Evolutionary conservation across 2,113 vertebrate genomes (phyloP).

Genomic region (Porphyrio hochstetteri): DNA sequence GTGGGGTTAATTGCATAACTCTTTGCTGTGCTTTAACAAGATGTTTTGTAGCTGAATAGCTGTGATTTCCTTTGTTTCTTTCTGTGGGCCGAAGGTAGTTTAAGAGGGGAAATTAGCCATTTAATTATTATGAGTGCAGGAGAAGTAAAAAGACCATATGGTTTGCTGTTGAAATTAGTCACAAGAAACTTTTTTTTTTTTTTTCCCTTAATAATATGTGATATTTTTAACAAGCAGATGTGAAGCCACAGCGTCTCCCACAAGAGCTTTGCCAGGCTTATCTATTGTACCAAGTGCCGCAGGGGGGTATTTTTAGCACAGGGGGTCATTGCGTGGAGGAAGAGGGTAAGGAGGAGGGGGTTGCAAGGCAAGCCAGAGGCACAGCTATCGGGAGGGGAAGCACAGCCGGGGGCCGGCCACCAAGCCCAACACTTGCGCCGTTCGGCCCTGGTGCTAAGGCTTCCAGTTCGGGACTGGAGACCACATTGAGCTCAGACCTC

Average conservation of each 20-base stretch:
- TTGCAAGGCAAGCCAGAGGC: neutral
- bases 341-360: neutral
- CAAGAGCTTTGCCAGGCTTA: slow-evolving; percentile 62
- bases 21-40: slow-evolving; percentile 70
- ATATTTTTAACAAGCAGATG: slow-evolving; percentile 78
- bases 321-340: neutral
- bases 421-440: rapidly evolving
- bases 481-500: rapidly evolving
- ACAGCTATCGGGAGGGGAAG: neutral
- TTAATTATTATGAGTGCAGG: slow-evolving; percentile 75
- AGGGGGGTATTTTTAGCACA: slow-evolving; percentile 33
- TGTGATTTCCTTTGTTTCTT: slow-evolving; percentile 76
- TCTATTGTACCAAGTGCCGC: slow-evolving; percentile 21
- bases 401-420: neutral
- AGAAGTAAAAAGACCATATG: slow-evolving; percentile 77
- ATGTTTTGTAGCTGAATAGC: slow-evolving; percentile 62
- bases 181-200: slow-evolving; percentile 77
- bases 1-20: slow-evolving; percentile 60
- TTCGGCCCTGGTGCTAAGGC: rapidly evolving
- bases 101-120: slow-evolving; percentile 70
- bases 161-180: slow-evolving; percentile 77
- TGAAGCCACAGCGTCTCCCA: slow-evolving; percentile 61
- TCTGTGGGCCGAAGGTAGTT: slow-evolving; percentile 68
- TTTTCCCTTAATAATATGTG: slow-evolving; percentile 67
- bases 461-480: neutral